These are phyloP conservation scores for Hydrolagus colliei DNA, from an alignment of 2,797 vertebrate genomes.

Conservation along the genomic window DNA sequence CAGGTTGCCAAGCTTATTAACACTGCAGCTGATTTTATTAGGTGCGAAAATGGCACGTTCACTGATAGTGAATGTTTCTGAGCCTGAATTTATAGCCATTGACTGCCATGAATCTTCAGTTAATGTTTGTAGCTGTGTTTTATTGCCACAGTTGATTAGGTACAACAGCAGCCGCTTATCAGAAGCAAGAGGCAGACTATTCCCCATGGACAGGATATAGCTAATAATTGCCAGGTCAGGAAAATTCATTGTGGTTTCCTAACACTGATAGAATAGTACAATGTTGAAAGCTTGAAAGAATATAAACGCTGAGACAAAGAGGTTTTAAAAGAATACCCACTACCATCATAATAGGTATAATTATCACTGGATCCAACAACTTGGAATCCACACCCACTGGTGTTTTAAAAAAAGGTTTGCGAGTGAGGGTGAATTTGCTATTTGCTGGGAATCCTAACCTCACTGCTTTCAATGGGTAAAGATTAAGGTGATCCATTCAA, in stretches of 20 bases:
- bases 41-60: slow-evolving; percentile 55
- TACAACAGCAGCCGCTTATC: slow-evolving; percentile 41
- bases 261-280: slow-evolving; percentile 61
- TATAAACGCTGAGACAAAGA: slow-evolving; percentile 73
- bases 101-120: slow-evolving; percentile 47
- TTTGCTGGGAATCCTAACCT: slow-evolving; percentile 52
- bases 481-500: slow-evolving; percentile 62
- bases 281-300: slow-evolving; percentile 61
- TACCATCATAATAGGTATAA: slow-evolving; percentile 67
- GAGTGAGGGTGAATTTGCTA: slow-evolving; percentile 44
- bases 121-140: slow-evolving; percentile 33
- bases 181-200: slow-evolving; percentile 44
- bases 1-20: slow-evolving; percentile 68
- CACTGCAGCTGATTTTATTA: slow-evolving; percentile 54
- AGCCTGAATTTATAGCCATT: slow-evolving; percentile 63
- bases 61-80: slow-evolving; percentile 63
- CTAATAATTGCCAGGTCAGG: slow-evolving; percentile 62
- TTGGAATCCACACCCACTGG: slow-evolving; percentile 56
- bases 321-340: slow-evolving; percentile 61
- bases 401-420: slow-evolving; percentile 54
- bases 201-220: slow-evolving; percentile 59
- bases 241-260: slow-evolving; percentile 60
- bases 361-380: slow-evolving; percentile 62
- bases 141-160: slow-evolving; percentile 40
- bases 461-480: slow-evolving; percentile 73